Evolutionary conservation across 2,113 vertebrate genomes (phyloP), one percentile per base, ranked within the genome.

Genomic region (Melanotaenia duboulayi): DNA sequence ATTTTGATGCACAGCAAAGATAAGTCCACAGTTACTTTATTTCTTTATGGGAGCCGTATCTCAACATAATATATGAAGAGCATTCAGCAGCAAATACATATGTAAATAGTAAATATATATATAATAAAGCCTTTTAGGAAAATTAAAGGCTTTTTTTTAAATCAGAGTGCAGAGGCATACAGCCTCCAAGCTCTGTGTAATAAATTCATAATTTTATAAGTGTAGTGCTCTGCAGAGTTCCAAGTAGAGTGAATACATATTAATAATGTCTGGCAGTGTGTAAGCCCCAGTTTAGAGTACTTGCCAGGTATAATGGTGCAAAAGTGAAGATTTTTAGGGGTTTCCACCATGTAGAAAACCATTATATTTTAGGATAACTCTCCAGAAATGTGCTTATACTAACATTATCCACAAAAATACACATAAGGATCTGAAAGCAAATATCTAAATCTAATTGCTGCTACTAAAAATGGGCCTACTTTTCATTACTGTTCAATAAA

Each of bases 141-240:
- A n/a, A n/a, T n/a, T n/a, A n/a, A n/a, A 5, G 32, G 28, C 40
- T 6, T 1, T 19, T 5, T 50, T n/a, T n/a, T n/a, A n/a, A n/a
- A n/a, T n/a, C n/a, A n/a, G n/a, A n/a, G n/a, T n/a, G n/a, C n/a
- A n/a, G n/a, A n/a, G n/a, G n/a, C n/a, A n/a, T n/a, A n/a, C n/a
- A n/a, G n/a, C n/a, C n/a, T n/a, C n/a, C n/a, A n/a, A n/a, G n/a
- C n/a, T n/a, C 25, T 35, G 52, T 58, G 54, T 13, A 48, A 75
- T 86, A 58, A 28, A 86, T 83, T 74, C 61, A 71, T 83, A 13
- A 80, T 79, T 62, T 69, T 58, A 81, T 19, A 77, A 71, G 54
- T 74, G 51, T 73, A 57, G 83, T 81, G 66, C 64, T 84, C 67
- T 79, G 76, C 78, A 78, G 57, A 74, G 68, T 54, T 50, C 37